These are phyloP conservation scores for Falco peregrinus DNA, from an alignment of 2,797 vertebrate species.

Conservation along the genomic window DNA sequence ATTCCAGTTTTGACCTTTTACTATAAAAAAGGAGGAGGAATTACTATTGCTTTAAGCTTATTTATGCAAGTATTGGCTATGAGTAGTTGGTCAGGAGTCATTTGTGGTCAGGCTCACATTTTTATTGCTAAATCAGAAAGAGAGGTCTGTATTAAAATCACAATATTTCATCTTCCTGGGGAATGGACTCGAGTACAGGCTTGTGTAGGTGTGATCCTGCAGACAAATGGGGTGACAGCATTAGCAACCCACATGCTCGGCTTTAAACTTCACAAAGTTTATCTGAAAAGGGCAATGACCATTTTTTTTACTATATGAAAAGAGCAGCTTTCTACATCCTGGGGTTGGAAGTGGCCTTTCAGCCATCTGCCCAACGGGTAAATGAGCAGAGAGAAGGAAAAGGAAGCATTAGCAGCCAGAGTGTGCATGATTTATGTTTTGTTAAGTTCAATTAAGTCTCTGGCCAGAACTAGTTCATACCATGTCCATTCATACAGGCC, in stretches of 20 bases:
- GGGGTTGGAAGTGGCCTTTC: constrained; percentile 16
- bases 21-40: neutral
- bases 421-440: constrained; percentile 40
- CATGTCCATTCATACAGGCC: neutral
- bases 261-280: neutral
- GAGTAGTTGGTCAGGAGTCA: neutral
- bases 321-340: neutral
- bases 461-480: constrained; percentile 3
- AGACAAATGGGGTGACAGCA: neutral
- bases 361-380: neutral
- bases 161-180: neutral
- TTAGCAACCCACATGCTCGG: neutral
- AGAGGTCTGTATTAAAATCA: neutral
- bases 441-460: constrained; percentile 31
- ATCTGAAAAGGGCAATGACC: neutral
- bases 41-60: neutral
- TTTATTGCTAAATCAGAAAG: neutral
- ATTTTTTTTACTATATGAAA: constrained; percentile 9
- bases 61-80: neutral
- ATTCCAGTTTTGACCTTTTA: neutral
- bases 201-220: neutral
- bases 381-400: neutral
- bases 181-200: neutral
- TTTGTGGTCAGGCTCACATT: neutral
- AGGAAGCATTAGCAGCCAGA: neutral